Evolutionary conservation across 2,797 vertebrate genomes (phyloP).

Genomic region (Adrianichthys oophorus): DNA sequence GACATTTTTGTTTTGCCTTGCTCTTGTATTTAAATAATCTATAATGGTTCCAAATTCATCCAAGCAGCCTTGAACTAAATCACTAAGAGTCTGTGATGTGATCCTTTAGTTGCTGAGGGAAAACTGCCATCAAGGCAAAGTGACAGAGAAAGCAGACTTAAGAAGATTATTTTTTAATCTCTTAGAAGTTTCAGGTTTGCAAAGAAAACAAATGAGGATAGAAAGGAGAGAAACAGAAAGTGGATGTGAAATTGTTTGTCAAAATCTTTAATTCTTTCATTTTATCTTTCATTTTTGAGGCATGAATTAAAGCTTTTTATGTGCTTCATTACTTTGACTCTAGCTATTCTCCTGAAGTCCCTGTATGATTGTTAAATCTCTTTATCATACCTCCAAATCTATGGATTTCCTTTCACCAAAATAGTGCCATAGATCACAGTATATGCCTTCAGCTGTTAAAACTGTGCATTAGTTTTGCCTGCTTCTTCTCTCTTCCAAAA

Average conservation of each 20-base stretch:
- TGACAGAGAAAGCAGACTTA: constrained; percentile 10
- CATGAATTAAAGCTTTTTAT: not conserved
- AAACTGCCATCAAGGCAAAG: not conserved
- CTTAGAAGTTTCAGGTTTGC: not conserved
- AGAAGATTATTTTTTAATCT: constrained; percentile 31
- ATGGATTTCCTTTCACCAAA: not conserved
- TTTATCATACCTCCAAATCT: not conserved
- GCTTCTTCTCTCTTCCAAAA: constrained; percentile 1
- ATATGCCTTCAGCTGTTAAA: constrained; percentile 9
- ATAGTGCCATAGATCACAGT: constrained; percentile 16
- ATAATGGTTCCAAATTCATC: too few species aligned
- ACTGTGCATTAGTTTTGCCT: constrained; percentile 17
- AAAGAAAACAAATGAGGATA: too few species aligned
- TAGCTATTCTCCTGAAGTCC: constrained; percentile 2
- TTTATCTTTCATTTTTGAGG: too few species aligned
- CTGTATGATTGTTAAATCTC: not conserved
- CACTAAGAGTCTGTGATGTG: not conserved
- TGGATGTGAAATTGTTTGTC: too few species aligned
- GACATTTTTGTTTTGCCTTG: too few species aligned
- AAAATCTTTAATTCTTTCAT: too few species aligned
- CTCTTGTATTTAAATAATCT: too few species aligned
- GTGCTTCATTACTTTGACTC: not conserved
- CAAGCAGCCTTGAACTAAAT: not conserved
- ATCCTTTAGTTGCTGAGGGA: constrained; percentile 13
- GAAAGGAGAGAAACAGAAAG: too few species aligned